Base-by-base conservation (phyloP, 2,797 vertebrate genomes). In the Brachyalestes nurse region DNA sequence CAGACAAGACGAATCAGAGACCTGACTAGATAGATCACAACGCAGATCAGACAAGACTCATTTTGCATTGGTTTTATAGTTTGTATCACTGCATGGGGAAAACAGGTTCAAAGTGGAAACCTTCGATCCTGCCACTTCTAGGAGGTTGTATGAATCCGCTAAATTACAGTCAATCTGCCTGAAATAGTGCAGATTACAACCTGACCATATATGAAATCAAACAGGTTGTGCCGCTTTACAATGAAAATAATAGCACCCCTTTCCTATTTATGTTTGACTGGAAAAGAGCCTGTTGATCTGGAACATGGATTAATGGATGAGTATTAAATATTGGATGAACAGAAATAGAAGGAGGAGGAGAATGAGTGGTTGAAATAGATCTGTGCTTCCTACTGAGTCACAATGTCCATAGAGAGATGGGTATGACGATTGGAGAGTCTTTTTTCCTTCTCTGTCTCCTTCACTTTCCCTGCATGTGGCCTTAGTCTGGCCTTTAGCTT, bases 401-500 rank as follows among this genome's bases (percentile, higher is more conserved):
- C 34, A 55, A n/a, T n/a, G 73, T 28, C 28, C 28, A 28, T 17
- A 28, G 28, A 51, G 49, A 51, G 16, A 53, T 17, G 3, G 51
- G 51, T 53, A 53, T 53, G 51, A 53, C 4, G 49, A 51, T 51
- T 12, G 12, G 12, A 14, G 12, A 51, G 49, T 4, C 49, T 19
- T 10, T 28, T 28, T 28, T 28, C 28, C 28, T 0, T 28, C 40
- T 64, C 28, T 49, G 25, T 66, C 34, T 66, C 42, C n/a, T n/a
- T 66, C 65, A 8, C 9, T 4, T 2, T 25, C 42, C 21, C 70
- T 51, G 25, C 62, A 70, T 78, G 81, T 51, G 16, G 60, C 60
- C 62, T 74, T 64, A 78, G n/a, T 58, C 45, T 53, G 62, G 23
- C 61, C 75, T 74, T 78, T 74, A 51, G 25, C 62, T 82, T 77